phyloP scores from a whole-genome alignment of 2,113 vertebrate species.

The Pantherophis guttatus region DNA sequence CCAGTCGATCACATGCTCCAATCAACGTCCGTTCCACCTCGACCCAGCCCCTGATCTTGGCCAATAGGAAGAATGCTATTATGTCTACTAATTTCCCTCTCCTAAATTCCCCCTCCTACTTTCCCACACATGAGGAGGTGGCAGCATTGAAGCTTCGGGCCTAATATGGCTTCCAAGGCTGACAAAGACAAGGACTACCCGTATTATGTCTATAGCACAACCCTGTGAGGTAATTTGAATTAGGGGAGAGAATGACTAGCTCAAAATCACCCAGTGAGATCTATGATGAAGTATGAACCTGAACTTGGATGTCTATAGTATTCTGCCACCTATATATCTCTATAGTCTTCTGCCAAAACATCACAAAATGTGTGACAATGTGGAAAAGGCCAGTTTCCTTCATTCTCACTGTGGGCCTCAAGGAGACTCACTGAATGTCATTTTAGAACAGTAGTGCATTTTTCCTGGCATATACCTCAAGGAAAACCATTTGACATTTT shows the following conservation, averaged over 20 bases:
- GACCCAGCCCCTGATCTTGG: too few relatives aligned
- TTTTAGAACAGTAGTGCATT: neutral
- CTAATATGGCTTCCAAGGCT: too few relatives aligned
- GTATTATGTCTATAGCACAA: neutral
- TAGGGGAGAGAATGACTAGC: neutral
- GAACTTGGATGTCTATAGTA: neutral
- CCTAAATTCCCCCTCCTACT: too few relatives aligned
- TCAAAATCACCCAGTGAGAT: neutral
- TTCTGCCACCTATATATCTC: neutral
- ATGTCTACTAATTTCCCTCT: too few relatives aligned
- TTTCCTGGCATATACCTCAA: neutral
- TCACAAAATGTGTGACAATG: neutral
- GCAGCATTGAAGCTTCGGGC: too few relatives aligned
- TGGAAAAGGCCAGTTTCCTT: neutral
- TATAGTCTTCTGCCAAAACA: neutral
- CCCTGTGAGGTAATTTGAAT: neutral
- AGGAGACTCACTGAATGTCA: slow-evolving; percentile 12
- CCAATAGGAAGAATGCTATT: too few relatives aligned
- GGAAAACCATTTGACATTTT: slow-evolving; percentile 20
- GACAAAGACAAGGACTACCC: too few relatives aligned
- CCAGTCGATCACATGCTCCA: too few relatives aligned
- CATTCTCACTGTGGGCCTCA: neutral
- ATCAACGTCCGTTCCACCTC: too few relatives aligned
- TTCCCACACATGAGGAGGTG: too few relatives aligned
- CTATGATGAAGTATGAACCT: neutral